A percentile compares a stretch with the other conserved stretches of the same genome.
These are phyloP conservation scores for Numenius arquata DNA, from an alignment of 2,113 vertebrate species.

Conservation along the genomic window DNA sequence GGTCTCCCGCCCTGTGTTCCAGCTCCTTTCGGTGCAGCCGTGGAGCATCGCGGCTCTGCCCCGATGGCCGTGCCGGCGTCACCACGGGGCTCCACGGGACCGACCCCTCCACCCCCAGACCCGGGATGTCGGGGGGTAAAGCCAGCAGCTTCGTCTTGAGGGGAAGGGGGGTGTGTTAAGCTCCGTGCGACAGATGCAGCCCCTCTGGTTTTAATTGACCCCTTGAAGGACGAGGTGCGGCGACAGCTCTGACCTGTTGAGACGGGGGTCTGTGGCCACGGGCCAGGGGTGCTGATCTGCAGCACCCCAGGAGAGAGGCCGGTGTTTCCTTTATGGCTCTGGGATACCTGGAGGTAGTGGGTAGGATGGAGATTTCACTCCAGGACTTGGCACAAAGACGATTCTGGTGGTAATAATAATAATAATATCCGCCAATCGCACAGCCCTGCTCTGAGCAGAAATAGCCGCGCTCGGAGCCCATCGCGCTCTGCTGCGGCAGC, in stretches of 20 bases:
- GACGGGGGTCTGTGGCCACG: accelerated
- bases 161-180: background rate
- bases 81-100: background rate
- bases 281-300: accelerated
- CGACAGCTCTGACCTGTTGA: accelerated
- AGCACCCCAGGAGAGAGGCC: too few species aligned
- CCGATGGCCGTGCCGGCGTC: accelerated
- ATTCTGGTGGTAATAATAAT: background rate
- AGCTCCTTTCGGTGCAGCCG: background rate
- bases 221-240: background rate
- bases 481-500: background rate
- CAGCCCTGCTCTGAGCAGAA: background rate
- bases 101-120: background rate
- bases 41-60: background rate
- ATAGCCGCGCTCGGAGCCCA: accelerated
- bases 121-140: background rate
- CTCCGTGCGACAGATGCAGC: accelerated
- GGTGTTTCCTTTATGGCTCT: background rate
- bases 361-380: background rate
- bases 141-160: accelerated
- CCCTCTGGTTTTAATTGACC: background rate
- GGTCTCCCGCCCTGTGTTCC: background rate
- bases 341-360: background rate
- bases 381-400: background rate
- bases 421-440: accelerated